Conservation (phyloP, 2,888 invertebrate species). For the Emmelina monodactyla region DNA sequence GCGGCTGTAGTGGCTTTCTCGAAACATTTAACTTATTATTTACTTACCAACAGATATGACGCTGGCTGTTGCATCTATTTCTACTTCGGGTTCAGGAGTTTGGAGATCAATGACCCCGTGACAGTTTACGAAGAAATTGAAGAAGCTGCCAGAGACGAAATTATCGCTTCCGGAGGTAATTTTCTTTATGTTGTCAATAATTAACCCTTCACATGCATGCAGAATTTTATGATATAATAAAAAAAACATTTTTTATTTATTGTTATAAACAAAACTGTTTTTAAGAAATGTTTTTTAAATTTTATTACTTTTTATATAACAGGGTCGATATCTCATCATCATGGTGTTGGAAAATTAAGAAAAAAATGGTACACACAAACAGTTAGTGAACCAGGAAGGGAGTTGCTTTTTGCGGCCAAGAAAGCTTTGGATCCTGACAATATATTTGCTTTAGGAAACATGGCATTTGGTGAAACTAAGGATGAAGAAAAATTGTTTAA, state of each 20-base stretch:
- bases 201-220: neutral
- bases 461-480: slow-evolving; percentile 32
- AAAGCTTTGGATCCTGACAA: slow-evolving; percentile 90
- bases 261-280: neutral
- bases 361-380: slow-evolving; percentile 86
- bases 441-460: slow-evolving; percentile 90
- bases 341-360: slow-evolving; percentile 94
- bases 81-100: slow-evolving; percentile 86
- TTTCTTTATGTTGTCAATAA: neutral
- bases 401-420: slow-evolving; percentile 84
- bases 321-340: slow-evolving; percentile 93
- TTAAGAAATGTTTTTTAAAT: neutral
- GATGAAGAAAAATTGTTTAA: slow-evolving; percentile 20
- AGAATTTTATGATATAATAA: neutral
- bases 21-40: too few relatives aligned
- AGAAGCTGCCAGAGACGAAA: slow-evolving; percentile 88
- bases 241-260: neutral
- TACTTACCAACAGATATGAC: slow-evolving; percentile 72
- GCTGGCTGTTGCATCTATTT: slow-evolving; percentile 97
- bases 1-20: too few relatives aligned
- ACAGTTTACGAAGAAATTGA: slow-evolving; percentile 87
- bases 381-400: slow-evolving; percentile 82
- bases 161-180: slow-evolving; percentile 82
- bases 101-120: slow-evolving; percentile 72
- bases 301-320: slow-evolving; percentile 12